Evolutionary conservation across 2,888 invertebrate species (phyloP).

Genomic region (Cephus nigrinus): DNA sequence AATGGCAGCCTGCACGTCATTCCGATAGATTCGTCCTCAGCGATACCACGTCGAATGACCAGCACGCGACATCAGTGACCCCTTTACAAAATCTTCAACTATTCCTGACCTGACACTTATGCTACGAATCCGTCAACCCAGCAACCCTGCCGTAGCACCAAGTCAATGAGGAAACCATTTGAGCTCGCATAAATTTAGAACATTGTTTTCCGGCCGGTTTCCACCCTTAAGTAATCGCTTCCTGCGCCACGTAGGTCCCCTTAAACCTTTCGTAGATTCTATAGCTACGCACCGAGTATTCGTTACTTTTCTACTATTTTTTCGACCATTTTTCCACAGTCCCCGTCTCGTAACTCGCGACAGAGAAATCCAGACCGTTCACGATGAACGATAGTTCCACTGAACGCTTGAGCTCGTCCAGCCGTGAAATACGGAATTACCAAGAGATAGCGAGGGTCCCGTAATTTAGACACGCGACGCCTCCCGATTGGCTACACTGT

Average conservation of each 20-base stretch:
- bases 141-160: background rate
- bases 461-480: slow-evolving; percentile 7
- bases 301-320: background rate
- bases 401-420: background rate
- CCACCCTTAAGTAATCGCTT: slow-evolving; percentile 30
- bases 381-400: background rate
- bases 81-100: background rate
- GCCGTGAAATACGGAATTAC: slow-evolving; percentile 2
- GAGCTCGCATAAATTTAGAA: slow-evolving; percentile 39
- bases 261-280: background rate
- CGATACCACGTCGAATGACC: background rate
- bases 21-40: background rate
- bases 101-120: slow-evolving; percentile 1
- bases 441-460: background rate
- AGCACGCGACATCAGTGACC: background rate
- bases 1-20: background rate
- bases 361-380: background rate
- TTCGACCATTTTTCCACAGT: background rate
- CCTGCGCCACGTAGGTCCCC: slow-evolving; percentile 17
- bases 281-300: background rate
- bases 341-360: background rate
- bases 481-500: background rate
- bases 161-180: slow-evolving; percentile 8
- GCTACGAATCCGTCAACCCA: background rate
- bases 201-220: slow-evolving; percentile 40